Base-by-base conservation (phyloP, 2,797 vertebrate genomes). In the Cynopterus sphinx region DNA sequence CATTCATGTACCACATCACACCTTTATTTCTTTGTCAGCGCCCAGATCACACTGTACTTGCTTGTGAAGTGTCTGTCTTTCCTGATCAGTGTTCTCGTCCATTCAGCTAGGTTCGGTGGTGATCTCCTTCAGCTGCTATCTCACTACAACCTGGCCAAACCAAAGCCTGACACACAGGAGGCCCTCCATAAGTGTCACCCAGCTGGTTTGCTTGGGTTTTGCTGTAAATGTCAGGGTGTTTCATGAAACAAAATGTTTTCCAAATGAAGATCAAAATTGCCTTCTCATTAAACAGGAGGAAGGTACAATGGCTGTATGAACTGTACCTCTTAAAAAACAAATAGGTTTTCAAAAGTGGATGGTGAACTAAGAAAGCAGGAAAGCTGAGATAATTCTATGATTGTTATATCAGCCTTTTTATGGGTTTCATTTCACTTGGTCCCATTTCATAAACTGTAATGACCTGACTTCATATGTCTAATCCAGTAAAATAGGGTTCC, bases 41-140 rank as follows among this genome's bases (percentile, higher is more conserved):
- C 53, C 33, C 51, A 19, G 0, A 9, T 4, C 46, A 33, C 16
- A 51, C 39, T 2, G 9, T 4, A 4, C 24, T 19, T 5, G 2
- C 71, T 51, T 41, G 43, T 26, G 33, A 28, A 31, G 8, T 2
- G 2, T n/a, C 36, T n/a, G 0, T 43, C 59, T 59, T 41, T 36
- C 4, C 9, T 24, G 22, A 10, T 43, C 55, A 19, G 1, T 33
- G 43, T 55, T 39, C 10, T 28, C 15, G 15, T 73, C 41, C 11
- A 0, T 19, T 28, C 1, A 1, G 43, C 31, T 19, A 15, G 26
- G n/a, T 55, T 55, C 74, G 6, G 0, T 19, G 46, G 4, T 7
- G 8, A 8, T 63, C 82, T 81, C 46, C 1, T 36, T 41, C 31
- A 39, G 39, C 26, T 5, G 7, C 70, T 1, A 1, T 5, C 1